Evolutionary conservation across 2,797 vertebrate genomes (phyloP).

Genomic region (Knipowitschia caucasica): DNA sequence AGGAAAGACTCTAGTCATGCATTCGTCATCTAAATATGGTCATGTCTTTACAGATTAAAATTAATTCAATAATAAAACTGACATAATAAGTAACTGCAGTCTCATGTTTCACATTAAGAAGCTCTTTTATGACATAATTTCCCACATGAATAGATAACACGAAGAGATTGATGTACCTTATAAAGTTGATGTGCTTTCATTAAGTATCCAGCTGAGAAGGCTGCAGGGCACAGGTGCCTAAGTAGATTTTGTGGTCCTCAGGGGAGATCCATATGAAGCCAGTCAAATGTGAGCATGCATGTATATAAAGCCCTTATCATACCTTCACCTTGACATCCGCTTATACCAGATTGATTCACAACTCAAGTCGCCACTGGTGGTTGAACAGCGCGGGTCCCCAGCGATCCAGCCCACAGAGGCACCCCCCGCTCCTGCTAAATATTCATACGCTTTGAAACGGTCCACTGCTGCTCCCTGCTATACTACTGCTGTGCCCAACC

Average conservation of each 20-base stretch:
- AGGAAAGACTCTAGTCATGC: background rate
- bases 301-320: slow-evolving; percentile 14
- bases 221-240: slow-evolving; percentile 12
- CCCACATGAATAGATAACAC: background rate
- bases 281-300: slow-evolving; percentile 15
- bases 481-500: slow-evolving; percentile 15
- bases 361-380: slow-evolving; percentile 27
- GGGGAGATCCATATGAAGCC: slow-evolving; percentile 18
- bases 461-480: slow-evolving; percentile 26
- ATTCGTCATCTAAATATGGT: background rate
- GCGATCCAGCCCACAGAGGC: slow-evolving; percentile 24
- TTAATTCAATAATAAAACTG: slow-evolving; percentile 13
- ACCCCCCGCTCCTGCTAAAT: slow-evolving; percentile 48
- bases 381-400: slow-evolving; percentile 41
- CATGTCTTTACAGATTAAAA: slow-evolving; percentile 15
- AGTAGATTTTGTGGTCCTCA: slow-evolving; percentile 14
- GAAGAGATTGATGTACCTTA: background rate
- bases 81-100: background rate
- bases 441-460: slow-evolving; percentile 70
- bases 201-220: slow-evolving; percentile 11
- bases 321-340: slow-evolving; percentile 46
- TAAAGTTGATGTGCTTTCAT: slow-evolving; percentile 14
- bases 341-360: slow-evolving; percentile 49
- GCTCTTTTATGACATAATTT: background rate
- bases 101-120: background rate